Percentiles rank a stretch among this genome's conserved stretches.
Evolutionary conservation across 2,888 invertebrate genomes (phyloP).

Genomic region (Temnothorax ravouxi): DNA sequence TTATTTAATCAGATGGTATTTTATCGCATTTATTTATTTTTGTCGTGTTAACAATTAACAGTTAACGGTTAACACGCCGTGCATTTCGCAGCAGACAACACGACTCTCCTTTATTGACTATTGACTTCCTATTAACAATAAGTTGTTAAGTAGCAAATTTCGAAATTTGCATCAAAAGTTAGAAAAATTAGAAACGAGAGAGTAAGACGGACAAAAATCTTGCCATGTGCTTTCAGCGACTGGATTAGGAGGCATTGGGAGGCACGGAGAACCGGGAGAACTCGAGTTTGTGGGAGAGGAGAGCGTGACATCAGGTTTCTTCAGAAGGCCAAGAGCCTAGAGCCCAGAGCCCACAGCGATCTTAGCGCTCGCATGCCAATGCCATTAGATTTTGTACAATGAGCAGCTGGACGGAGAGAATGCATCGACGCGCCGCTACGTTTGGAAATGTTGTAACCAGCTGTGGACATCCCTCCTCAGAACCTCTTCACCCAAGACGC

Average conservation of each 20-base stretch:
- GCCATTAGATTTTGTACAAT: slow-evolving; percentile 86
- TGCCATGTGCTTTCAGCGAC: slow-evolving; percentile 8
- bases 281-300: not conserved
- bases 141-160: not conserved
- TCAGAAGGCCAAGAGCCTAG: not conserved
- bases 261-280: too few relatives aligned
- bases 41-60: not conserved
- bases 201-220: not conserved
- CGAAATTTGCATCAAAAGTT: not conserved
- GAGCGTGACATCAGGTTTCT: too few relatives aligned
- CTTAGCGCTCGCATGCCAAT: slow-evolving; percentile 22
- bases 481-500: slow-evolving; percentile 92
- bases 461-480: slow-evolving; percentile 93
- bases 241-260: not conserved
- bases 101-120: not conserved
- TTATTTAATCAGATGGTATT: not conserved
- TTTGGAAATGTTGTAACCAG: slow-evolving; percentile 96
- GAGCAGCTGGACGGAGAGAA: slow-evolving; percentile 97
- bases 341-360: not conserved
- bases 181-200: not conserved
- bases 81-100: not conserved
- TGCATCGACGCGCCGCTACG: slow-evolving; percentile 96
- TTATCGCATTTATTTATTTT: not conserved
- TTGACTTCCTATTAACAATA: too few relatives aligned
- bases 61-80: not conserved